Evolutionary conservation across 92 coral and sea anemone species (phyloP), one percentile per base, ranked within the genome.

Genomic region (Epizoanthus scotinus): DNA sequence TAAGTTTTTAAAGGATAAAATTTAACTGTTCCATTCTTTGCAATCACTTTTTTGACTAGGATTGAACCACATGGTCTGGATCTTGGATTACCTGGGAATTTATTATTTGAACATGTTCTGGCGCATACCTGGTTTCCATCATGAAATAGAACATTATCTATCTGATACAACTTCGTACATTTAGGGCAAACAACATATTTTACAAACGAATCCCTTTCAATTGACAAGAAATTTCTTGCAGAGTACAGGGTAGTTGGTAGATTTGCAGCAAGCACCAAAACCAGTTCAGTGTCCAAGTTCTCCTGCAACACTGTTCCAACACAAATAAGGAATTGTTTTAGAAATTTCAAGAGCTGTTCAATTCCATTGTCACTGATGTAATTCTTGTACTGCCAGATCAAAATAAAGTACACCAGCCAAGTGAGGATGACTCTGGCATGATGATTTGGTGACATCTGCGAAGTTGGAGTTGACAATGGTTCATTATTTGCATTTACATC

Each of bases 371-470:
- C 86, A 42, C 80, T 82, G 1, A 82, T 38, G 53, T 84, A 71
- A 25, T 65, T 15, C 53, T 65, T 66, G 36, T 74, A 63, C 74
- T 84, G 88, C 88, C 79, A 84, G 8, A 84, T 78, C 5, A 84
- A 34, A 53, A 78, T 55, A 38, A 84, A 84, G 56, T 84, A 84
- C n/a, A 84, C 60, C 50, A 84, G 73, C 84, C 88, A 84, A 28
- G 81, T 71, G 19, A 77, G 79, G 40, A 77, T 67, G 34, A 82
- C 61, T 42, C 68, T 66, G 47, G 78, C 79, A 40, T 31, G 28
- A 17, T 67, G 62, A 15, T 38, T 62, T 36, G 69, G 44, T 44
- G 83, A 22, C 74, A 63, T 53, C 77, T 67, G 69, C 24, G 83
- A 71, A 8, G 57, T 19, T 18, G 78, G 83, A 38, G 58, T 68